Evolutionary conservation across 2,888 invertebrate genomes (phyloP).

Genomic region (Cylindroiulus punctatus): DNA sequence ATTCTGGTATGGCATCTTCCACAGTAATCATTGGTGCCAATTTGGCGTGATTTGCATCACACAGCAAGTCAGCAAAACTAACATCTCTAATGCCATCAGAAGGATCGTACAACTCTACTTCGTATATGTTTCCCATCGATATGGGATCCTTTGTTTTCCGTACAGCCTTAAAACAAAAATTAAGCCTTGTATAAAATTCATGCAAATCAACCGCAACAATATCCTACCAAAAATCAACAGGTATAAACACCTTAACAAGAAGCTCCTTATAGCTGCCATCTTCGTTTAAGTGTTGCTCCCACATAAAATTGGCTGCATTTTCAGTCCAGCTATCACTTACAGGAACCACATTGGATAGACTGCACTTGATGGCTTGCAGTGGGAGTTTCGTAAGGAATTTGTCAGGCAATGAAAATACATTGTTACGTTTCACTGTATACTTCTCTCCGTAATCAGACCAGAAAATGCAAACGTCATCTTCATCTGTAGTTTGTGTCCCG

Average conservation of each 20-base stretch:
- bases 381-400: slow-evolving; percentile 70
- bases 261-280: slow-evolving; percentile 61
- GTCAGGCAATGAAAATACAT: slow-evolving; percentile 69
- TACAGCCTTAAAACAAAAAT: slow-evolving; percentile 29
- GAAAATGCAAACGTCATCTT: slow-evolving; percentile 68
- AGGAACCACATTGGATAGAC: slow-evolving; percentile 70
- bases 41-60: background rate
- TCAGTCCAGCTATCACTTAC: slow-evolving; percentile 69
- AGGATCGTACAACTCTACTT: slow-evolving; percentile 43
- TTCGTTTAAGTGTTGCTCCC: slow-evolving; percentile 66
- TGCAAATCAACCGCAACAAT: background rate
- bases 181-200: background rate
- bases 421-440: slow-evolving; percentile 65
- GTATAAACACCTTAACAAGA: background rate
- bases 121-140: background rate
- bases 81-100: slow-evolving; percentile 1
- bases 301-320: slow-evolving; percentile 70
- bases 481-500: slow-evolving; percentile 2
- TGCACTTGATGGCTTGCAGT: slow-evolving; percentile 73
- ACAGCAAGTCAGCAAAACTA: slow-evolving; percentile 36
- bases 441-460: slow-evolving; percentile 75
- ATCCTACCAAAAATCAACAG: background rate
- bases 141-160: slow-evolving; percentile 7
- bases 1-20: background rate
- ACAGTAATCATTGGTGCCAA: background rate